Percentiles rank a stretch among this genome's conserved stretches.
Evolutionary conservation across 2,113 vertebrate genomes (phyloP).

Genomic region (Hyperoodon ampullatus): DNA sequence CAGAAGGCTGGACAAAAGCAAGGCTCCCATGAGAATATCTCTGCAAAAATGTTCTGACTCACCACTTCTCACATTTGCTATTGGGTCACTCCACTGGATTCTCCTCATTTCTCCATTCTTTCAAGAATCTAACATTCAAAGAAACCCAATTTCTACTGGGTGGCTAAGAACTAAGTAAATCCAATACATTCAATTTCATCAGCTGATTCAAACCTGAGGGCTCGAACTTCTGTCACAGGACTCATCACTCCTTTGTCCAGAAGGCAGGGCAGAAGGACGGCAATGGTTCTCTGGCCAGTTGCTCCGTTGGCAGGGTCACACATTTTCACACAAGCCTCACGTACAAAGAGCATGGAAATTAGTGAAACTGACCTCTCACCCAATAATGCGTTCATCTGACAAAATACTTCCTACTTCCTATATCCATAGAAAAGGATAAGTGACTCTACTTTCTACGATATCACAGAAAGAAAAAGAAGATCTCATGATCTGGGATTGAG

Average conservation of each 20-base stretch:
- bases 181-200: not conserved
- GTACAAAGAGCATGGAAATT: constrained; percentile 57
- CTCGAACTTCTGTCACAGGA: constrained; percentile 94
- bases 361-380: constrained; percentile 12
- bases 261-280: constrained; percentile 94
- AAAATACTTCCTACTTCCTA: constrained; percentile 16
- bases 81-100: not conserved
- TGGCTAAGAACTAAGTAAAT: constrained; percentile 21
- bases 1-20: not conserved
- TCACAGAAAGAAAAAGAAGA: not conserved
- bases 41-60: not conserved
- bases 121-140: constrained; percentile 31
- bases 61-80: not conserved
- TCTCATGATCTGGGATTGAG: not conserved
- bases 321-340: constrained; percentile 96
- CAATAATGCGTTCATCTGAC: constrained; percentile 13
- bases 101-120: not conserved
- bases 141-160: not conserved
- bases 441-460: not conserved
- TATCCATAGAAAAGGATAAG: not conserved
- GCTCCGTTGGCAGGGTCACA: constrained; percentile 94
- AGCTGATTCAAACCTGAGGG: constrained; percentile 91
- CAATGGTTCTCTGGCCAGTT: constrained; percentile 92
- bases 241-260: constrained; percentile 97
- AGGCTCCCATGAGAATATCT: not conserved